phyloP scores from a whole-genome alignment of 2,888 invertebrate genomes.

The Maniola hyperantus region DNA sequence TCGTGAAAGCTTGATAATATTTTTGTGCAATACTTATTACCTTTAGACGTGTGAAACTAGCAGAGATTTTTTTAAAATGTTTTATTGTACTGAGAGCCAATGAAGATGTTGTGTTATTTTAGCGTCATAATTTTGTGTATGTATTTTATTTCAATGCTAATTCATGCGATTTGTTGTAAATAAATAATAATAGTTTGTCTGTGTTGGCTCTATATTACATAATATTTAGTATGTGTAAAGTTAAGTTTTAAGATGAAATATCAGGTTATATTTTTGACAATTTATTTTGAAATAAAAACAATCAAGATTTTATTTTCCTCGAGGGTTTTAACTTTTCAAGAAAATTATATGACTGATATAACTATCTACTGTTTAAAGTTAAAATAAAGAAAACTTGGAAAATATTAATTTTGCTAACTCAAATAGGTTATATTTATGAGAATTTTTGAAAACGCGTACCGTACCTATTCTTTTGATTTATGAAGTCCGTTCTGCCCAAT shows the following conservation, averaged over 20 bases:
- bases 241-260: background rate
- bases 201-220: background rate
- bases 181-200: conserved; percentile 4
- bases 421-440: no score
- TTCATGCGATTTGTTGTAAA: background rate
- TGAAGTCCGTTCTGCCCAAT: no score
- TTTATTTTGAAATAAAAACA: background rate
- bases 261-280: background rate
- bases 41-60: conserved; percentile 7
- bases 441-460: no score
- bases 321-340: background rate
- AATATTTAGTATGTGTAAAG: conserved; percentile 3
- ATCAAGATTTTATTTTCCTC: background rate
- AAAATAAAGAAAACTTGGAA: no score
- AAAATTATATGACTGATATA: background rate
- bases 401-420: no score
- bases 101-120: background rate
- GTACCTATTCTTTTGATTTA: no score
- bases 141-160: background rate
- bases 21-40: conserved; percentile 14
- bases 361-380: background rate
- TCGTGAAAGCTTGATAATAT: conserved; percentile 8
- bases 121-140: no score
- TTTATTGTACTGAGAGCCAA: background rate
- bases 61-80: conserved; percentile 5